phyloP scores from a whole-genome alignment of 2,888 invertebrate genomes.

The Heliconius sara region DNA sequence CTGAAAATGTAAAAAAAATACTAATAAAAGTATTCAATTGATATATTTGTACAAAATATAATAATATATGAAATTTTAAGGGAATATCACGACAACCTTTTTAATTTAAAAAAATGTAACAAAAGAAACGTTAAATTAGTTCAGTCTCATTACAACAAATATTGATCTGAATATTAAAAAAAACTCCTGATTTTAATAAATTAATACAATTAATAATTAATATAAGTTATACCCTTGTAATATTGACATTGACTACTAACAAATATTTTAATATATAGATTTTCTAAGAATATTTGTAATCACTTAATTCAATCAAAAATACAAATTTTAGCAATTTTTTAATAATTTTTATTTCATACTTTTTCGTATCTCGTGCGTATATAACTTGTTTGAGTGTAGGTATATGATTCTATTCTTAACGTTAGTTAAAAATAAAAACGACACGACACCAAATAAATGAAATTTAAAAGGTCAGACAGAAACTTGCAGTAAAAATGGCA shows the following conservation, averaged over 20 bases:
- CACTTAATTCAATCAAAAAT: neutral
- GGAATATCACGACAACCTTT: too few relatives aligned
- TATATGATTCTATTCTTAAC: neutral
- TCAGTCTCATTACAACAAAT: too few relatives aligned
- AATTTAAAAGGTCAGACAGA: slow-evolving; percentile 24
- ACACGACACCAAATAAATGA: slow-evolving; percentile 10
- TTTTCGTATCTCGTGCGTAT: neutral
- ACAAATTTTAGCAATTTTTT: neutral
- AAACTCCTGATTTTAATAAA: too few relatives aligned
- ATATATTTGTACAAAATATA: neutral
- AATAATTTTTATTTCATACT: neutral
- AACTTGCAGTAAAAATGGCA: slow-evolving; percentile 16
- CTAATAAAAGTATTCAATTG: neutral
- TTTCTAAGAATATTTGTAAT: too few relatives aligned
- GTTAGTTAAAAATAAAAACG: slow-evolving; percentile 1
- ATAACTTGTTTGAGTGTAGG: neutral
- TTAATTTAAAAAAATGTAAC: too few relatives aligned
- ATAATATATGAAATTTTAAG: too few relatives aligned
- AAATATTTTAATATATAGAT: too few relatives aligned
- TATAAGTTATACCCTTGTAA: too few relatives aligned
- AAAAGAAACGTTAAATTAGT: too few relatives aligned
- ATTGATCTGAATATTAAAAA: too few relatives aligned
- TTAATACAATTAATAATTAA: too few relatives aligned
- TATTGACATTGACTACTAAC: too few relatives aligned
- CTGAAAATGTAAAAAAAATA: slow-evolving; percentile 56